Evolutionary conservation across 35 echinoderm and acorn worm genomes (phyloP), one percentile per base, ranked within the genome.

Genomic region (Ophiothrix spiculata): DNA sequence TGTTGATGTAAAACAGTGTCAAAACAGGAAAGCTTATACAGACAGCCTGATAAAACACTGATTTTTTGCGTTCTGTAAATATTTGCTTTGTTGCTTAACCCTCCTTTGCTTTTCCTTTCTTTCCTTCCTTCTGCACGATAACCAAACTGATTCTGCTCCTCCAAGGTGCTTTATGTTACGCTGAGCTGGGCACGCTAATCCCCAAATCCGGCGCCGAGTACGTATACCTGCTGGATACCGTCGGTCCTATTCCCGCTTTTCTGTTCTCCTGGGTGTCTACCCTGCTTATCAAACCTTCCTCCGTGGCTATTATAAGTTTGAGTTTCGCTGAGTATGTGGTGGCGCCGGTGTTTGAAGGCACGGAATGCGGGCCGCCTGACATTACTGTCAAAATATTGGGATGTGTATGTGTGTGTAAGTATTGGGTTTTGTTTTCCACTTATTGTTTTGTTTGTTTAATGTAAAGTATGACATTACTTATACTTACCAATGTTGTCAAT

Each of bases 181-280:
- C 95, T 86, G 95, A 97, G 75, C 60, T 93, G 31, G 95, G 95
- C 19, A 93, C 91, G 0, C 39, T 97, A 12, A 93, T 97, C 39
- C 88, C 88, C n/a, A 97, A 97, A 60, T 97, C 95, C 11, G 95
- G 95, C 0, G 95, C 79, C 29, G 95, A 93, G 42, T 97, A 90
- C 40, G 74, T 80, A 21, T 93, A 93, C 73, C 64, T 93, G 8
- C 82, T 83, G 60, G 88, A 97, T 6, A 83, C 90, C 0, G 87
- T 93, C 79, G 95, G 95, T 41, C 85, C 88, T 4, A 42, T 82
- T 1, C n/a, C 87, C 14, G 95, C 83, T 33, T 97, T 91, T 74
- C 39, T 97, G 21, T 93, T 81, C 33, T 79, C 95, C n/a, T 97
- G 95, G 95, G 86, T 93, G 45, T 93, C 95, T 10, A 93, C 77